These are phyloP conservation scores for Trichonephila inaurata DNA, from an alignment of 1,140 invertebrate genomes.

Conservation along the genomic window DNA sequence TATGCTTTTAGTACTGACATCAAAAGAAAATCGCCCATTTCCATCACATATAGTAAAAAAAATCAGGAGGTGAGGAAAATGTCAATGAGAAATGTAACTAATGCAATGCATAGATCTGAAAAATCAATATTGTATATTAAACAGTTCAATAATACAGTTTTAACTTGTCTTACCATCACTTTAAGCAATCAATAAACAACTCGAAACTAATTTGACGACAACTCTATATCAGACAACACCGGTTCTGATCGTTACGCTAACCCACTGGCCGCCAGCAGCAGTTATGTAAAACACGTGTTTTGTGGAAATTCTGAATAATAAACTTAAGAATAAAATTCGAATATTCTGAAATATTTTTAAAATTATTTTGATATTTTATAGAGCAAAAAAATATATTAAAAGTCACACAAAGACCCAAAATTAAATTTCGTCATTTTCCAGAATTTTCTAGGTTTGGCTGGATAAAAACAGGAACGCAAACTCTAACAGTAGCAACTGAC, in stretches of 20 bases:
- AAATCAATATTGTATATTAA: too few species aligned
- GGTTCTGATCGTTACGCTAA: background rate
- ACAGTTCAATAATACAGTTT: too few species aligned
- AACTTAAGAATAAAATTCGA: background rate
- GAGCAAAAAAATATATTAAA: background rate
- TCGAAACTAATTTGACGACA: too few species aligned
- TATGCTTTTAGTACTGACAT: too few species aligned
- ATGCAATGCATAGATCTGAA: too few species aligned
- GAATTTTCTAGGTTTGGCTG: slow-evolving; percentile 37
- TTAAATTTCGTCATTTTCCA: slow-evolving; percentile 51
- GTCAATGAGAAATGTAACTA: too few species aligned
- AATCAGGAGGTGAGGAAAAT: too few species aligned
- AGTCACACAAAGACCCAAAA: background rate
- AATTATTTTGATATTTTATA: background rate
- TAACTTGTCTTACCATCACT: too few species aligned
- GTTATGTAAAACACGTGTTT: slow-evolving; percentile 42
- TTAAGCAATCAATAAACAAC: too few species aligned
- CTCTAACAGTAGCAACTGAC: background rate
- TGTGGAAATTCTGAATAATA: background rate
- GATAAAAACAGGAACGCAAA: background rate
- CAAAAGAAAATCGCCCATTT: too few species aligned
- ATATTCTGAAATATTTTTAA: background rate
- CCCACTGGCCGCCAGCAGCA: background rate
- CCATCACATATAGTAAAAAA: too few species aligned
- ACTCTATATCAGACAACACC: background rate